Evolutionary conservation across 2,888 invertebrate species (phyloP).

Genomic region (Leucozona laternaria): DNA sequence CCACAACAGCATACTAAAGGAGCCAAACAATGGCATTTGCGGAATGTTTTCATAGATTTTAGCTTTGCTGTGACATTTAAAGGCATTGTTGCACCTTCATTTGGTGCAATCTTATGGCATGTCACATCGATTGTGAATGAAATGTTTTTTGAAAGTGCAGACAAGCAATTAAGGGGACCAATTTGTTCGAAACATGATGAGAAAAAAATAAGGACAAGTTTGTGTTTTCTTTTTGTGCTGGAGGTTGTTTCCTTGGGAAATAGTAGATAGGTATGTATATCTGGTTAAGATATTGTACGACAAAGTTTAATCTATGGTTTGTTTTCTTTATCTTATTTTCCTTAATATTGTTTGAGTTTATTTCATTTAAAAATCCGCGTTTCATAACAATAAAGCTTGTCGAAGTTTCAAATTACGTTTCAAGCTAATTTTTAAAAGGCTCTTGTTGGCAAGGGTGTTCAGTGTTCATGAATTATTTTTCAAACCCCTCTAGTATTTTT

Average conservation of each 20-base stretch:
- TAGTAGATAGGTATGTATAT: not conserved
- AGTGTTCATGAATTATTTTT: too few species aligned
- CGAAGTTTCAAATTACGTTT: not conserved
- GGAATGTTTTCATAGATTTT: slow-evolving; percentile 45
- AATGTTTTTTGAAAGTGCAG: slow-evolving; percentile 58
- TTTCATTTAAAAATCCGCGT: too few species aligned
- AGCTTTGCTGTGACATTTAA: slow-evolving; percentile 57
- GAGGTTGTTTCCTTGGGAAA: not conserved
- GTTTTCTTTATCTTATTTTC: too few species aligned
- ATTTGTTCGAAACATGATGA: slow-evolving; percentile 16
- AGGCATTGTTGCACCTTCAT: slow-evolving; percentile 57
- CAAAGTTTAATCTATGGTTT: not conserved
- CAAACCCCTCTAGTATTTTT: too few species aligned
- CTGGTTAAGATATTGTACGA: not conserved
- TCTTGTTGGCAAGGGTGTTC: too few species aligned
- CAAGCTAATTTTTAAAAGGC: too few species aligned
- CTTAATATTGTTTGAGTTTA: too few species aligned
- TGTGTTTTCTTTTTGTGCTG: not conserved
- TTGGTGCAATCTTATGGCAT: slow-evolving; percentile 36
- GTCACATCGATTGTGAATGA: slow-evolving; percentile 45
- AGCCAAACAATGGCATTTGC: slow-evolving; percentile 49
- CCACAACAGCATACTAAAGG: not conserved
- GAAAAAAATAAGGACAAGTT: not conserved
- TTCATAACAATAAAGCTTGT: too few species aligned
- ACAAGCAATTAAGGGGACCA: slow-evolving; percentile 49